phyloP scores from a whole-genome alignment of 2,113 vertebrate species.

The Pterophyllum scalare region DNA sequence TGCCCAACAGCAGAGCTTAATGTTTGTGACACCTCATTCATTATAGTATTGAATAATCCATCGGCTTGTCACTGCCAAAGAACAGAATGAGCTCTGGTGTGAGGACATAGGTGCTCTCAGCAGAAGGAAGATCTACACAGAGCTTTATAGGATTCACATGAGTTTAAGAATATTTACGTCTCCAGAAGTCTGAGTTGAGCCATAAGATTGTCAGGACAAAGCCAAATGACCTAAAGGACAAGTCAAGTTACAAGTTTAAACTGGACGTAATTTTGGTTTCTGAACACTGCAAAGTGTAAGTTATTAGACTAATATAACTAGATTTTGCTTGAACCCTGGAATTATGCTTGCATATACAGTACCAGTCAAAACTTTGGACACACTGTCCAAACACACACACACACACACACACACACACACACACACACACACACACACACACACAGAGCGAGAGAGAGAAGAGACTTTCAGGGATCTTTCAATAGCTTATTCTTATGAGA shows the following conservation, averaged over 20 bases:
- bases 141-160: conserved; percentile 32
- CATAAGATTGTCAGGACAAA: neutral
- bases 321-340: no score
- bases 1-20: conserved; percentile 68
- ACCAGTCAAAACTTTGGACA: no score
- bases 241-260: conserved; percentile 1
- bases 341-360: no score
- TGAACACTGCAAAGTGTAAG: neutral
- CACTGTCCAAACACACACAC: no score
- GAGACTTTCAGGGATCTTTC: neutral
- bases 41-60: conserved; percentile 79
- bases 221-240: neutral
- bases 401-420: no score
- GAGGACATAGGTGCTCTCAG: conserved; percentile 39
- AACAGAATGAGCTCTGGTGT: conserved; percentile 42
- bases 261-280: neutral
- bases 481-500: neutral
- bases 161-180: conserved; percentile 30
- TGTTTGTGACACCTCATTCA: conserved; percentile 77
- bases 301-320: no score
- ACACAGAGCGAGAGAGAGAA: no score
- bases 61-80: conserved; percentile 63
- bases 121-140: conserved; percentile 31
- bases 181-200: neutral
- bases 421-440: no score